These are phyloP conservation scores for Sepiola atlantica DNA, from an alignment of 2,888 invertebrate species.

Conservation along the genomic window DNA sequence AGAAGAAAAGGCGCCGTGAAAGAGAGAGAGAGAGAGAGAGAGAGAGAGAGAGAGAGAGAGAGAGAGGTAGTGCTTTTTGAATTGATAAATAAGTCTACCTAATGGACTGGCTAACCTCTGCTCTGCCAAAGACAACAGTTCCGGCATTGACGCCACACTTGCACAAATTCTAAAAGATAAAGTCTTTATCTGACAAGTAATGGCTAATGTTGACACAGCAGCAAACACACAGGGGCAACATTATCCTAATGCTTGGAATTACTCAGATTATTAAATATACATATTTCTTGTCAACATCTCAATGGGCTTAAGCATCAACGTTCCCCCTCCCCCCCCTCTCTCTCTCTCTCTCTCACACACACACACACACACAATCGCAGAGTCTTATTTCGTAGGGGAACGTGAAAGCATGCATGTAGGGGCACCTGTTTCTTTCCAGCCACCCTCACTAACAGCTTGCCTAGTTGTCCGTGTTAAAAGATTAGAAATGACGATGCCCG, in stretches of 20 bases:
- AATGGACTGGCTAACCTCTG: slow-evolving; percentile 32
- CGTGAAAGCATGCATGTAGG: not conserved
- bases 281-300: slow-evolving; percentile 32
- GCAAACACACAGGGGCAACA: not conserved
- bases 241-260: slow-evolving; percentile 9
- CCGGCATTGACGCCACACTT: slow-evolving; percentile 23
- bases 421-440: slow-evolving; percentile 21
- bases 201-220: slow-evolving; percentile 13
- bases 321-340: too few relatives aligned
- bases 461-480: not conserved
- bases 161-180: slow-evolving; percentile 32
- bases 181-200: slow-evolving; percentile 32
- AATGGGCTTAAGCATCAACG: not conserved
- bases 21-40: not conserved
- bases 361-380: too few relatives aligned
- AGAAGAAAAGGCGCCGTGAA: not conserved
- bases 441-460: slow-evolving; percentile 2
- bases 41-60: too few relatives aligned
- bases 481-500: not conserved
- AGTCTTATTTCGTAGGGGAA: not conserved
- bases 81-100: slow-evolving; percentile 32
- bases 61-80: not conserved
- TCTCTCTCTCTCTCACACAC: too few relatives aligned
- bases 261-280: slow-evolving; percentile 32
- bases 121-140: slow-evolving; percentile 10